phyloP scores from a whole-genome alignment of 2,113 vertebrate species.

The Paramormyrops kingsleyae region DNA sequence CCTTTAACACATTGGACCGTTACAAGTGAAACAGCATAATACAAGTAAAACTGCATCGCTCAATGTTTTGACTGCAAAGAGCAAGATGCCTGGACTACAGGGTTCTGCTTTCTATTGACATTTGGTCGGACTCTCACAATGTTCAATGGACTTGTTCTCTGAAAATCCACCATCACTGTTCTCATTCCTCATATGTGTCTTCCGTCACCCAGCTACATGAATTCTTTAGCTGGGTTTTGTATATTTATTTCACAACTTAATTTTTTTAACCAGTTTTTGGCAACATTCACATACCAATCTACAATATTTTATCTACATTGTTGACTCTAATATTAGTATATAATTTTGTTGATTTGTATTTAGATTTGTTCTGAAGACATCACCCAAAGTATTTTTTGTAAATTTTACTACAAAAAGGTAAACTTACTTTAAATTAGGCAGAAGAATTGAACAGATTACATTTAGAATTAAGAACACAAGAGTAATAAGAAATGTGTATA shows the following conservation, averaged over 20 bases:
- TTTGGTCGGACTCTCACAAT: background rate
- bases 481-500: background rate
- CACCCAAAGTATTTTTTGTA: background rate
- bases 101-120: background rate
- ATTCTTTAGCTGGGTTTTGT: background rate
- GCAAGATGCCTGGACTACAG: background rate
- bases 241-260: background rate
- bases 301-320: background rate
- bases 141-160: background rate
- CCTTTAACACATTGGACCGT: background rate
- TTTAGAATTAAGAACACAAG: background rate
- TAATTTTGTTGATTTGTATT: background rate
- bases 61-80: background rate
- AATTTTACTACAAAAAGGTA: background rate
- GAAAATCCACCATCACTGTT: background rate
- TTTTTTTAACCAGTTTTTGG: background rate
- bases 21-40: background rate
- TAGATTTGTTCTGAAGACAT: background rate
- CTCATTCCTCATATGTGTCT: background rate
- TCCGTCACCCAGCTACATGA: background rate
- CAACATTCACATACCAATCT: background rate
- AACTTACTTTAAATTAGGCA: background rate
- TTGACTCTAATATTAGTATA: background rate
- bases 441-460: background rate
- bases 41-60: background rate